Evolutionary conservation across 2,113 vertebrate genomes (phyloP), one percentile per base, ranked within the genome.

Genomic region (Sebastes fasciatus): DNA sequence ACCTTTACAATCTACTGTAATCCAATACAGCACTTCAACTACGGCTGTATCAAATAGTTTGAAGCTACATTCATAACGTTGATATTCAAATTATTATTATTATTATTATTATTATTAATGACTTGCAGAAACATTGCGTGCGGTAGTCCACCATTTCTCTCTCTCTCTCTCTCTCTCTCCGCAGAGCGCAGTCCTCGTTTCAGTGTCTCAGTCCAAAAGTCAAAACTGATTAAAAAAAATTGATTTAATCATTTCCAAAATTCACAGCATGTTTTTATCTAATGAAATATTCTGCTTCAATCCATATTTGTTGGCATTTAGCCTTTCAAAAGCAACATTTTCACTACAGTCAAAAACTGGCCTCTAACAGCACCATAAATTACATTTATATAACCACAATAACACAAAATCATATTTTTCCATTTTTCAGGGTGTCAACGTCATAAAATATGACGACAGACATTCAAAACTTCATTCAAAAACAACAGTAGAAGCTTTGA

Each of bases 1-100:
- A 66, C 42, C 6, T 79, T 16, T 61, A 42, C 51, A 46, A 46
- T 77, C 9, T 40, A n/a, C 61, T 71, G 14, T 77, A 21, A 58
- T 76, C 19, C 13, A 70, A 19, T 55, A 23, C 6, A 11, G 16
- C 51, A 46, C 76, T 65, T 73, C 16, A 57, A 4, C 19, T 8
- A 55, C 0, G 54, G 8, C 1, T 61, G 57, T 13, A 60, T 23
- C 57, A 6, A 21, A 57, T 21, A 10, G 54, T 11, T 57, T 4
- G 8, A 3, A 57, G 2, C n/a, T 57, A 10, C n/a, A 57, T 26
- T 60, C 11, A 13, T 60, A 58, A 23, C 11, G 6, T 58, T 21
- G 19, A 10, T 9, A n/a, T 57, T 10, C 54, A 57, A 26, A 23
- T 58, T 58, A 58, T 58, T 23, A 58, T 10, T 23, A 58, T 54